Evolutionary conservation across 2,797 vertebrate species (phyloP).

Genomic region (Muscicapa comitata): DNA sequence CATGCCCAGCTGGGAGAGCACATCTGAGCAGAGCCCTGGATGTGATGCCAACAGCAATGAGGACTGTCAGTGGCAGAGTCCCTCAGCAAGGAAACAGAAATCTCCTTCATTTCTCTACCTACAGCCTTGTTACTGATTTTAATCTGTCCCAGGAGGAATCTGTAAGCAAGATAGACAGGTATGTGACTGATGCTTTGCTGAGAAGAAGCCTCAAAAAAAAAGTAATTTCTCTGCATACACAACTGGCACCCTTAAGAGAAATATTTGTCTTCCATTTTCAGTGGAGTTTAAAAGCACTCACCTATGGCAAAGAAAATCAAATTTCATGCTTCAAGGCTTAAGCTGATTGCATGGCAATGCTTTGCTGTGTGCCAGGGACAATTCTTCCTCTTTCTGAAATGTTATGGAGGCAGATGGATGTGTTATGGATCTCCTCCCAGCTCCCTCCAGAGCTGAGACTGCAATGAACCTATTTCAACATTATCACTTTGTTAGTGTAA

Average conservation of each 20-base stretch:
- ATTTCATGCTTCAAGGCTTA: conserved; percentile 31
- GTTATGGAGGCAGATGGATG: neutral
- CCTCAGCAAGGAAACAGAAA: neutral
- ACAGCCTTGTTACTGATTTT: neutral
- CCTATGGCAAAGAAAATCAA: conserved; percentile 12
- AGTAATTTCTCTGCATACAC: neutral
- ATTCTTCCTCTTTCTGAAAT: neutral
- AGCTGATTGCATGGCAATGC: neutral
- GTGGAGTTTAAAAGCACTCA: neutral
- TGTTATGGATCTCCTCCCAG: neutral
- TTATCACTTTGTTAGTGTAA: neutral
- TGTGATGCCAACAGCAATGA: accelerated
- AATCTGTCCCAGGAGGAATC: neutral
- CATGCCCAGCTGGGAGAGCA: neutral
- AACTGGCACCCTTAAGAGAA: neutral
- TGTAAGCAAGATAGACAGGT: neutral
- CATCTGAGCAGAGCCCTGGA: accelerated
- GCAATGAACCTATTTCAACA: neutral
- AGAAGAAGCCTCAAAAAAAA: neutral
- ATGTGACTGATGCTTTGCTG: neutral
- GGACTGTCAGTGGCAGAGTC: neutral
- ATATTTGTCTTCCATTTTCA: neutral
- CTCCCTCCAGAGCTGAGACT: neutral
- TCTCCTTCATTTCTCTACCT: neutral
- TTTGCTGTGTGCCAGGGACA: neutral